phyloP scores from a whole-genome alignment of 2,797 vertebrate genomes.

The Carduelis carduelis region DNA sequence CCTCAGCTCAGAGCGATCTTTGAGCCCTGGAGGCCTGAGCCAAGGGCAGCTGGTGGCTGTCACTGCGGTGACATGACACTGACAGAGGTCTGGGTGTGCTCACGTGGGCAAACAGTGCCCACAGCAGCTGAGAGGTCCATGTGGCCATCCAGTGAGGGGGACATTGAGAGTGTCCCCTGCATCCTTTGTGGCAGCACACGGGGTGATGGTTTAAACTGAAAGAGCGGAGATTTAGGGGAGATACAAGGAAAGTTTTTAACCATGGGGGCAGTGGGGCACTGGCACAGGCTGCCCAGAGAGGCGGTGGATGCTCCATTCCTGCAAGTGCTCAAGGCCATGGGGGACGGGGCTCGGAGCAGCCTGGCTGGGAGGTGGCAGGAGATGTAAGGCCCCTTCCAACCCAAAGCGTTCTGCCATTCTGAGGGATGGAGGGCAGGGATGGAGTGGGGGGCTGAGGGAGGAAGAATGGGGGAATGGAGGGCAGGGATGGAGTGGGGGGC shows the following conservation, averaged over 20 bases:
- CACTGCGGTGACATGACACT: accelerated
- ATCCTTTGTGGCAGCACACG: not conserved
- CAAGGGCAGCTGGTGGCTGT: not conserved
- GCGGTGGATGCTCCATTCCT: not conserved
- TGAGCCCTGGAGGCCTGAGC: not conserved
- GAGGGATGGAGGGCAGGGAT: not conserved
- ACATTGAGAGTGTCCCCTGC: not conserved
- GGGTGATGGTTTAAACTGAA: not conserved
- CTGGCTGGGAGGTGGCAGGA: not conserved
- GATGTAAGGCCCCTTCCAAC: not conserved
- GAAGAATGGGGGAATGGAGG: accelerated
- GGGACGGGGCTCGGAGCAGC: not conserved
- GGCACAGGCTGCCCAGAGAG: not conserved
- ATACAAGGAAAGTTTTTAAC: not conserved
- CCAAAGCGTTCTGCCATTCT: not conserved
- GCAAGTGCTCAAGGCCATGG: too few relatives aligned
- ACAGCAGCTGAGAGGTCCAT: accelerated
- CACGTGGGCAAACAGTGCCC: not conserved
- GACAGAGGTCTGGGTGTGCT: accelerated
- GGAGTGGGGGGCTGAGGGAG: too few relatives aligned
- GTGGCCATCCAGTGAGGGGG: accelerated
- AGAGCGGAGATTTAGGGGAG: not conserved
- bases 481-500: too few relatives aligned
- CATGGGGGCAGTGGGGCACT: accelerated
- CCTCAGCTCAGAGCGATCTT: not conserved